These are phyloP conservation scores for Parnassius apollo DNA, from an alignment of 2,888 invertebrate species.

Conservation along the genomic window DNA sequence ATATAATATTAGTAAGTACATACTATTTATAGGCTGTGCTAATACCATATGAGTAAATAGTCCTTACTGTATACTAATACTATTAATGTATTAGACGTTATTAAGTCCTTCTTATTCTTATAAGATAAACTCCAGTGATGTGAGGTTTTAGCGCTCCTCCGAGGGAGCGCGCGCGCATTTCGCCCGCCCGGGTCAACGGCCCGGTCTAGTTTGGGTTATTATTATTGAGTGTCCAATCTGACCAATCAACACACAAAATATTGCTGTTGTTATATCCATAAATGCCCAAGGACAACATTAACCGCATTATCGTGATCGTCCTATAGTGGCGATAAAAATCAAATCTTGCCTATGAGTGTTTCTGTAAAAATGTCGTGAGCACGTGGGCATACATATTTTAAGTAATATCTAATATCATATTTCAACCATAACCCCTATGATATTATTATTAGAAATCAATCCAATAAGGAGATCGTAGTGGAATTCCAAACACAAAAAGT, in stretches of 20 bases:
- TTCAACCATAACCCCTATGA: neutral
- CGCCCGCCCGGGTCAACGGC: conserved; percentile 69
- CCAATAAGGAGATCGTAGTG: conserved; percentile 30
- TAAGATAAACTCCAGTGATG: conserved; percentile 29
- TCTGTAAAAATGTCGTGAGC: no score
- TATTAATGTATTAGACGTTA: no score
- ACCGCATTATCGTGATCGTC: neutral
- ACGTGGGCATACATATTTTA: no score
- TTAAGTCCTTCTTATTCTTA: neutral
- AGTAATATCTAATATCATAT: no score
- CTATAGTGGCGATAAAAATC: no score
- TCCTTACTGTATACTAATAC: no score
- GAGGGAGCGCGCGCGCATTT: conserved; percentile 59
- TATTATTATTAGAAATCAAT: conserved; percentile 9
- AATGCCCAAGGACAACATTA: conserved; percentile 13
- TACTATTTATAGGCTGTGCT: no score
- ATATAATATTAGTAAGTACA: no score
- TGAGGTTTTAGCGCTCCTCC: conserved; percentile 66
- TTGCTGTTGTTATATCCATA: conserved; percentile 20
- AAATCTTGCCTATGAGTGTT: no score
- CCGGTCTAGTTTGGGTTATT: conserved; percentile 80
- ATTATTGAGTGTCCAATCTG: conserved; percentile 64
- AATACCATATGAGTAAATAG: no score
- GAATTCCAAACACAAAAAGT: conserved; percentile 32
- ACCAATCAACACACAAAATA: conserved; percentile 47